phyloP scores from a whole-genome alignment of 2,888 invertebrate genomes.

The Pandemis cinnamomeana region DNA sequence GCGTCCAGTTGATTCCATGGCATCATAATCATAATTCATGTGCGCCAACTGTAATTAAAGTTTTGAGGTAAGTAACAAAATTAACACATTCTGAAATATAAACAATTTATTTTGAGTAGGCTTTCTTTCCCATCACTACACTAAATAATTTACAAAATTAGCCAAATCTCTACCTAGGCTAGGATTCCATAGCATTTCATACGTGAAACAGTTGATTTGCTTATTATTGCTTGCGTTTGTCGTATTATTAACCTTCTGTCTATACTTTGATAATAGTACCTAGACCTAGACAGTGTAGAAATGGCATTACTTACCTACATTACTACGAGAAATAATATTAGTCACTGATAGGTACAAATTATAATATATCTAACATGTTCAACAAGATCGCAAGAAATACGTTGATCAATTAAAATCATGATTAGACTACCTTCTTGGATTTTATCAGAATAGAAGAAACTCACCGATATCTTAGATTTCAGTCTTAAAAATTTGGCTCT shows the following conservation, averaged over 20 bases:
- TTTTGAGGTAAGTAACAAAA: constrained; percentile 36
- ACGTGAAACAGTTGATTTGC: constrained; percentile 14
- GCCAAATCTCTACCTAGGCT: constrained; percentile 30
- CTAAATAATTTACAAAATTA: constrained; percentile 39
- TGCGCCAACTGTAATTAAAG: background rate
- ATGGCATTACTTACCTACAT: constrained; percentile 20
- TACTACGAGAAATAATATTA: constrained; percentile 20
- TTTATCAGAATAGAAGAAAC: constrained; percentile 49
- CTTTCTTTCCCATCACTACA: constrained; percentile 38
- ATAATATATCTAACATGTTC: constrained; percentile 14
- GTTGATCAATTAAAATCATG: constrained; percentile 18
- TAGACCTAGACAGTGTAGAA: constrained; percentile 5
- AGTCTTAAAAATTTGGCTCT: constrained; percentile 84
- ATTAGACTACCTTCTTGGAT: constrained; percentile 24
- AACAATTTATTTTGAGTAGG: constrained; percentile 42
- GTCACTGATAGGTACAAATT: constrained; percentile 22
- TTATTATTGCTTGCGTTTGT: constrained; percentile 35
- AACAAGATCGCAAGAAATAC: constrained; percentile 21
- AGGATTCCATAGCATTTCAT: constrained; percentile 20
- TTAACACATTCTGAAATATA: constrained; percentile 40
- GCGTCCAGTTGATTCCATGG: background rate
- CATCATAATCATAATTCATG: background rate
- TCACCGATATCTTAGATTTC: constrained; percentile 69
- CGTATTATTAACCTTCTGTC: constrained; percentile 11
- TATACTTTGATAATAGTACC: constrained; percentile 1